These are phyloP conservation scores for Dermatemys mawii DNA, from an alignment of 2,113 vertebrate species.

Conservation along the genomic window DNA sequence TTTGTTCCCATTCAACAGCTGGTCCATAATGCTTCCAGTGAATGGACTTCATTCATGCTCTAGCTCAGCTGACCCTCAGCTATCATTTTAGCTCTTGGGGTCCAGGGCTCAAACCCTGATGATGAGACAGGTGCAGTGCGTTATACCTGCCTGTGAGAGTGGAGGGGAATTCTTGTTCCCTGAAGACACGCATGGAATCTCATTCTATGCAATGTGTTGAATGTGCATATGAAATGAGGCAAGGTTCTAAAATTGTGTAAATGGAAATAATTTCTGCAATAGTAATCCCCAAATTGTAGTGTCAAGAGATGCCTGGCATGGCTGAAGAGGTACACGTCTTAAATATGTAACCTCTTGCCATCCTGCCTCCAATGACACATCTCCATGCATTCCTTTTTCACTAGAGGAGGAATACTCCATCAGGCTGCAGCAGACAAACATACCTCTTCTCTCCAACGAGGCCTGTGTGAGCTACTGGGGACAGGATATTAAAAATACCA, in stretches of 20 bases:
- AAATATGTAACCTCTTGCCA: background rate
- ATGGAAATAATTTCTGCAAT: background rate
- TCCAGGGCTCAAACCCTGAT: rapidly evolving
- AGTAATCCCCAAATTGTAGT: background rate
- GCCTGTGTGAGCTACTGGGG: constrained; percentile 68
- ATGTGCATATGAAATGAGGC: background rate
- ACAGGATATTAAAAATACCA: constrained; percentile 68
- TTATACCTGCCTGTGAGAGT: background rate
- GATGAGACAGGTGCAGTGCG: background rate
- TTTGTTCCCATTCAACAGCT: background rate
- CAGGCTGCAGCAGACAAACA: constrained; percentile 71
- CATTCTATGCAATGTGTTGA: background rate
- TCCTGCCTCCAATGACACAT: rapidly evolving
- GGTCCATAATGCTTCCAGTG: background rate
- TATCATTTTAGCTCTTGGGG: background rate
- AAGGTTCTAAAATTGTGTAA: background rate
- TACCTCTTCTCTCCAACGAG: constrained; percentile 72
- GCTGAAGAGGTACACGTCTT: background rate
- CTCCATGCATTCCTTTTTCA: background rate
- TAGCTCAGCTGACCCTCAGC: background rate
- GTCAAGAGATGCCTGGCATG: rapidly evolving
- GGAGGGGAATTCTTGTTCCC: background rate
- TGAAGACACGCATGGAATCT: background rate
- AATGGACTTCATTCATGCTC: background rate
- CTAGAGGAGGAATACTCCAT: background rate